Percentiles rank a stretch among this genome's conserved stretches.
Conservation (phyloP, 35 echinoderm and acorn worm species). For the Apostichopus parvimensis region DNA sequence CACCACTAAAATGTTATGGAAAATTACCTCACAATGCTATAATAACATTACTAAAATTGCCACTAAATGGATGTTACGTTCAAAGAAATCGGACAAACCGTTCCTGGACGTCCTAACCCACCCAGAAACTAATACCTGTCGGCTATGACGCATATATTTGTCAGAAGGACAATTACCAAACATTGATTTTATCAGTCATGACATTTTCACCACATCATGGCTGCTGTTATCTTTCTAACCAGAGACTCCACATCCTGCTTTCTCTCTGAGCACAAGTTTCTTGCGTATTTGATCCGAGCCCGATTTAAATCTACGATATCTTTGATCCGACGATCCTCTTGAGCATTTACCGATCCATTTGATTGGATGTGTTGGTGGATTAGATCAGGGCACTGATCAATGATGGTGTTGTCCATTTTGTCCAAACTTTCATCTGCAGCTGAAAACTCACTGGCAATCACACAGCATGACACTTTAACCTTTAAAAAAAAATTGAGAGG, state of each 20-base stretch:
- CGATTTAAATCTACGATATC: constrained; percentile 74
- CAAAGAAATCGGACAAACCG: background rate
- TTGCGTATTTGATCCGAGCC: constrained; percentile 76
- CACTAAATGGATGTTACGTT: background rate
- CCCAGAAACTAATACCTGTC: background rate
- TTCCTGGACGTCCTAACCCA: constrained; percentile 3
- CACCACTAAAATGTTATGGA: no score
- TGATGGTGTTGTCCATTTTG: constrained; percentile 71
- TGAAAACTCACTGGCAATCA: constrained; percentile 65
- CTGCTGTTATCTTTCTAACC: constrained; percentile 88
- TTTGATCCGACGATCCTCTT: constrained; percentile 57
- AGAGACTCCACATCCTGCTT: constrained; percentile 77
- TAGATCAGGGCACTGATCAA: constrained; percentile 18
- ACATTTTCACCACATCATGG: constrained; percentile 76
- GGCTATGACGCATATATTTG: background rate
- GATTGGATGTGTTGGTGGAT: constrained; percentile 16
- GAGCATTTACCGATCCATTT: constrained; percentile 21
- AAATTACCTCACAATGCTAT: no score
- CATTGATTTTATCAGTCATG: background rate
- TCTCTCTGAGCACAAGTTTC: constrained; percentile 32
- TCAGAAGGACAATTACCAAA: background rate
- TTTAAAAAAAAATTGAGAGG: constrained; percentile 5
- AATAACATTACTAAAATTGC: background rate
- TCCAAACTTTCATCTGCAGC: constrained; percentile 49
- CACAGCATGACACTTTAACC: constrained; percentile 73